phyloP scores from a whole-genome alignment of 2,888 invertebrate species.

The Polyommatus icarus region DNA sequence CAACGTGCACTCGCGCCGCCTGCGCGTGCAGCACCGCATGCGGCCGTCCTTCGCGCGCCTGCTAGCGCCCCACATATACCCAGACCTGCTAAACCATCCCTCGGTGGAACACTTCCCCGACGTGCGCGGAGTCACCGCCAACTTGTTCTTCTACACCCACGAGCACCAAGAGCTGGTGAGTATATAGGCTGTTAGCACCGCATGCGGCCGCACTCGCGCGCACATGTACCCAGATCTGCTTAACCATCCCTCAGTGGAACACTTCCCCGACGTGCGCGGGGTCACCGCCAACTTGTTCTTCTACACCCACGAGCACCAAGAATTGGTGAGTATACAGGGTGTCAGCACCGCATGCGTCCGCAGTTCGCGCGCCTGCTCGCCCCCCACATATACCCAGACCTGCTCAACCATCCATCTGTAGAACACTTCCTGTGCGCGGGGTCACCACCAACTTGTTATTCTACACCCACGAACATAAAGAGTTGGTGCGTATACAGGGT shows the following conservation, averaged over 20 bases:
- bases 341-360: constrained; percentile 92
- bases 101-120: constrained; percentile 80
- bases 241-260: constrained; percentile 81
- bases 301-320: constrained; percentile 81
- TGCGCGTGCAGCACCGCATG: constrained; percentile 90
- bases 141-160: constrained; percentile 87
- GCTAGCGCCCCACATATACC: constrained; percentile 86
- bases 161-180: constrained; percentile 76
- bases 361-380: constrained; percentile 75
- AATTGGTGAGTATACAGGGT: constrained; percentile 76
- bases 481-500: constrained; percentile 63
- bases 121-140: constrained; percentile 81
- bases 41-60: constrained; percentile 79
- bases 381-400: constrained; percentile 84
- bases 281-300: constrained; percentile 85
- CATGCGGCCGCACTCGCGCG: constrained; percentile 83
- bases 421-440: constrained; percentile 80
- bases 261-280: constrained; percentile 81
- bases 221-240: constrained; percentile 84
- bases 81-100: constrained; percentile 80
- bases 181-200: constrained; percentile 79
- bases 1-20: constrained; percentile 79
- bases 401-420: constrained; percentile 83
- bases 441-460: constrained; percentile 85
- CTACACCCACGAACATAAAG: constrained; percentile 81